Evolutionary conservation across 2,797 vertebrate species (phyloP).

Genomic region (Poliocrania exsul): DNA sequence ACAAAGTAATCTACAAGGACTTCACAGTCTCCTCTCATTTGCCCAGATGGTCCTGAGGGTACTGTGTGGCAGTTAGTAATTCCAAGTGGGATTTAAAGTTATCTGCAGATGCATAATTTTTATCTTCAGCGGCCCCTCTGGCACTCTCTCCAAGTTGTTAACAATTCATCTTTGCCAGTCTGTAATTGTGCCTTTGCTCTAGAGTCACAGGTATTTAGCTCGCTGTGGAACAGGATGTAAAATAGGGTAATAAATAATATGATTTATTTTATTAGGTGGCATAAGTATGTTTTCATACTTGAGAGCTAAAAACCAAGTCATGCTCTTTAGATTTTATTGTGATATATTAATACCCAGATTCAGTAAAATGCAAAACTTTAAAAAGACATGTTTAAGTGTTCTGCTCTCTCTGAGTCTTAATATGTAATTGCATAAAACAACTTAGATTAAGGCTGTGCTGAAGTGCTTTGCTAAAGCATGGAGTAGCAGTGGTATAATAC

Average conservation of each 20-base stretch:
- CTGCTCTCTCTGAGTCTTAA: neutral
- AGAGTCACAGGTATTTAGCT: constrained; percentile 14
- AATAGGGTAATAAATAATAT: constrained; percentile 1
- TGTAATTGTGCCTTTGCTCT: constrained; percentile 32
- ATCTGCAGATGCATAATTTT: constrained; percentile 30
- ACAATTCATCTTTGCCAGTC: constrained; percentile 24
- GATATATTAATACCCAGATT: neutral
- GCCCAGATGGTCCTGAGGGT: neutral
- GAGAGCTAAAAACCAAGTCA: neutral
- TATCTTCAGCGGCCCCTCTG: neutral
- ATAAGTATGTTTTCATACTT: neutral
- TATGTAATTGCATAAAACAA: neutral
- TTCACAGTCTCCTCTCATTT: neutral
- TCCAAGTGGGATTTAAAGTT: constrained; percentile 45
- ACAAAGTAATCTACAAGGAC: neutral
- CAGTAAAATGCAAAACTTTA: neutral
- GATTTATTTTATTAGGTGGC: constrained; percentile 24
- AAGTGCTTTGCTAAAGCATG: neutral
- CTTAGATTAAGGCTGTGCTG: neutral
- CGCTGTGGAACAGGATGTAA: neutral
- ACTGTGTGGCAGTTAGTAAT: constrained; percentile 1
- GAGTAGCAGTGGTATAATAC: neutral
- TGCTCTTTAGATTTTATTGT: neutral
- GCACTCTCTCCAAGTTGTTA: neutral
- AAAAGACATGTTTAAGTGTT: neutral